These are phyloP conservation scores for Microdon myrmicae DNA, from an alignment of 2,888 invertebrate genomes.

Conservation along the genomic window DNA sequence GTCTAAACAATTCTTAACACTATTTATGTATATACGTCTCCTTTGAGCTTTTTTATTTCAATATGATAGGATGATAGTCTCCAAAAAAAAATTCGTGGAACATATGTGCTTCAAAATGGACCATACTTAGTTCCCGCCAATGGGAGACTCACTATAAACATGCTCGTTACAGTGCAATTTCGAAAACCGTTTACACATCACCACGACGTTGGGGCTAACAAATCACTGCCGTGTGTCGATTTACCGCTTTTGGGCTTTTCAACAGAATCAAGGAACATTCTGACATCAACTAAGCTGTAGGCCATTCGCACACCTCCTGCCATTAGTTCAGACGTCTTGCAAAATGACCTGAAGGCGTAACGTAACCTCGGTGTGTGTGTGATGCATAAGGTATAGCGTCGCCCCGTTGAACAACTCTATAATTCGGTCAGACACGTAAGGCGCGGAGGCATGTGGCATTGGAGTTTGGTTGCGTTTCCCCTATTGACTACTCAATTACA, in stretches of 20 bases:
- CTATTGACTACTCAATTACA: slow-evolving; percentile 44
- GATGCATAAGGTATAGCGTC: slow-evolving; percentile 16
- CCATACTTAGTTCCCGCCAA: too few relatives aligned
- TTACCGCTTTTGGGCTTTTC: not conserved
- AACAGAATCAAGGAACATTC: not conserved
- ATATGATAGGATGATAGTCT: too few relatives aligned
- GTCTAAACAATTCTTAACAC: too few relatives aligned
- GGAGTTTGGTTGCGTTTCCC: slow-evolving; percentile 11
- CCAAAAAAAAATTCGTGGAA: too few relatives aligned
- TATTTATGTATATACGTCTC: too few relatives aligned
- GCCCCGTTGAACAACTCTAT: slow-evolving; percentile 24
- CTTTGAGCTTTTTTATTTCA: too few relatives aligned
- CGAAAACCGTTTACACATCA: slow-evolving; percentile 1
- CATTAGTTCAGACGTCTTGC: slow-evolving; percentile 46
- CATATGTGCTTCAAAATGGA: too few relatives aligned
- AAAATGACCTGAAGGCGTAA: slow-evolving; percentile 31
- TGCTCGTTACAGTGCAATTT: slow-evolving; percentile 2
- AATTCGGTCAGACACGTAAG: slow-evolving; percentile 41
- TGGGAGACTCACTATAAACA: too few relatives aligned
- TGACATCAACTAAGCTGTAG: slow-evolving; percentile 17
- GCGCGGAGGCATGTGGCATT: slow-evolving; percentile 25
- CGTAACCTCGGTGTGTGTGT: slow-evolving; percentile 8
- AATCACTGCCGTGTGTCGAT: slow-evolving; percentile 16
- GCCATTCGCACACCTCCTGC: slow-evolving; percentile 37
- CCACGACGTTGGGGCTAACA: slow-evolving; percentile 5